These are phyloP conservation scores for Anorthoa munda DNA, from an alignment of 2,888 invertebrate genomes.

Conservation along the genomic window DNA sequence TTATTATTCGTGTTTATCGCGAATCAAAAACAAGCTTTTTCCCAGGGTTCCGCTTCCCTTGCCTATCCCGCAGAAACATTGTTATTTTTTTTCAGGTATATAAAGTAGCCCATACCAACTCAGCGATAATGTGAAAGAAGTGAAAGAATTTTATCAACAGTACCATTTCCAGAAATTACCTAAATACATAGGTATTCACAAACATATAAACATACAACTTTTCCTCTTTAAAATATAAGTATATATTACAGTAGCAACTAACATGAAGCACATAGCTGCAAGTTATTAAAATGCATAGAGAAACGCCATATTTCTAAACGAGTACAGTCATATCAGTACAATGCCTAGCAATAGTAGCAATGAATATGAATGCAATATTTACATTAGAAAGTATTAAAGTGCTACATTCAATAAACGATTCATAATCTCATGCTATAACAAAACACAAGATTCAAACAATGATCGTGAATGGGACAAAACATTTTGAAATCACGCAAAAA, in stretches of 20 bases:
- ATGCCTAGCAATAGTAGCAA: constrained; percentile 21
- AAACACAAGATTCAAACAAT: constrained; percentile 45
- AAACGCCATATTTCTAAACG: constrained; percentile 14
- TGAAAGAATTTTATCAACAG: too few species aligned
- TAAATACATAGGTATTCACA: too few species aligned
- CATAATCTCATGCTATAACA: constrained; percentile 38
- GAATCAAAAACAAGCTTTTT: too few species aligned
- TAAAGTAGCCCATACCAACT: too few species aligned
- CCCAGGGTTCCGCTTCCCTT: too few species aligned
- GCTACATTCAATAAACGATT: constrained; percentile 38
- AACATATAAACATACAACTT: too few species aligned
- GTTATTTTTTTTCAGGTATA: too few species aligned
- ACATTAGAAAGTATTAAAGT: constrained; percentile 56
- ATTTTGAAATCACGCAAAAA: constrained; percentile 39
- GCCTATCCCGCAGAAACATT: too few species aligned
- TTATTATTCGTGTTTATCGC: neutral
- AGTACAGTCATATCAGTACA: constrained; percentile 18
- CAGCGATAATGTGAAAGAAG: too few species aligned
- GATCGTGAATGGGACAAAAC: constrained; percentile 35
- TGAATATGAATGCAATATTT: constrained; percentile 49
- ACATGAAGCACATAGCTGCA: neutral
- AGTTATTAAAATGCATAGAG: constrained; percentile 1
- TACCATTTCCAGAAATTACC: too few species aligned
- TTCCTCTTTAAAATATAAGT: too few species aligned
- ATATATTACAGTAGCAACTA: too few species aligned